Conservation (phyloP, 2,113 vertebrate genomes). For the Pogona vitticeps region DNA sequence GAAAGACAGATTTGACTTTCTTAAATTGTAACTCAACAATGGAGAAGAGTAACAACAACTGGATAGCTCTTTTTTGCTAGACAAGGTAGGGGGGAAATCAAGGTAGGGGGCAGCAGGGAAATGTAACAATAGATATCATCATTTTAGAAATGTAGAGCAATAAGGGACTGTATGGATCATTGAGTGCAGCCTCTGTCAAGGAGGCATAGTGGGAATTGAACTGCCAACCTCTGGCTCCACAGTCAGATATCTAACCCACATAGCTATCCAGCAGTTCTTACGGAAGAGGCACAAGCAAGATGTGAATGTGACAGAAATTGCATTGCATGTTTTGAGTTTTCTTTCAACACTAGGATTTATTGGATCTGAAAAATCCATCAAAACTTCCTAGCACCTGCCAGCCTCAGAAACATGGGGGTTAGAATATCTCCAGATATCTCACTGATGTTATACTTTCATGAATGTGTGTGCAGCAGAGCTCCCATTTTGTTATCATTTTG, state of each 20-base stretch:
- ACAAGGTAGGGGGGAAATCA: background rate
- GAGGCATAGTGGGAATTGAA: too few species aligned
- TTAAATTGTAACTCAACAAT: background rate
- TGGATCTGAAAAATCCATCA: background rate
- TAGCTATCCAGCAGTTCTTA: too few species aligned
- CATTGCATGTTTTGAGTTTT: background rate
- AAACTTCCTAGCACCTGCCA: background rate
- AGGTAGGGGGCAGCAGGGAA: background rate
- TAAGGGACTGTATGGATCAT: too few species aligned
- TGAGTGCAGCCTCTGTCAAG: too few species aligned
- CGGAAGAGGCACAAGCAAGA: too few species aligned
- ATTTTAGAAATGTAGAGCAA: too few species aligned
- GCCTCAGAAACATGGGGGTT: background rate
- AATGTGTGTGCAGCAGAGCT: background rate
- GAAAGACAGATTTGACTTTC: too few species aligned
- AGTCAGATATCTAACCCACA: too few species aligned
- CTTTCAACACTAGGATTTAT: background rate
- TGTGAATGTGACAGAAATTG: background rate
- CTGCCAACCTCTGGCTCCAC: too few species aligned
- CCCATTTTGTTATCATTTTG: background rate
- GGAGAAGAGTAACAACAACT: background rate
- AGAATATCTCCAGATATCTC: background rate
- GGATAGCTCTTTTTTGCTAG: background rate
- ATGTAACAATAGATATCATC: background rate
- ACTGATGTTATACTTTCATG: background rate